phyloP scores from a whole-genome alignment of 2,888 invertebrate species.

The Sisyra terminalis region DNA sequence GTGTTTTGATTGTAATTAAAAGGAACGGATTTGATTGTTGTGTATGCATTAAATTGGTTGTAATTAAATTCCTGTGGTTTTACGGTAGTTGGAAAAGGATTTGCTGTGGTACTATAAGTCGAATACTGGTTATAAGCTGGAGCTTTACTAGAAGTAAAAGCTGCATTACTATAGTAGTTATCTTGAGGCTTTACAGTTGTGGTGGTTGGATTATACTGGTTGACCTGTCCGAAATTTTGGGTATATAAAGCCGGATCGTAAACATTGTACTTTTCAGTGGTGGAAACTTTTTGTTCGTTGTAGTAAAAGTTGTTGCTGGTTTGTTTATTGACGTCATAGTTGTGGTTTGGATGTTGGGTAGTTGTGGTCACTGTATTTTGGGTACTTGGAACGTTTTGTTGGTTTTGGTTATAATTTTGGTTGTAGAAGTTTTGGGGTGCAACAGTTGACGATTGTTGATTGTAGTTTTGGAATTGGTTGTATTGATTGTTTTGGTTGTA shows the following conservation, averaged over 20 bases:
- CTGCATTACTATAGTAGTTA: slow-evolving; percentile 9
- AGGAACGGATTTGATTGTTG: slow-evolving; percentile 18
- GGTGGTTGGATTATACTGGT: slow-evolving; percentile 14
- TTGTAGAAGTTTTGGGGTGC: slow-evolving; percentile 10
- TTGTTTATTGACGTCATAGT: slow-evolving; percentile 8
- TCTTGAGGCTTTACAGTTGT: background rate
- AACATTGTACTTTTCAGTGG: slow-evolving; percentile 10
- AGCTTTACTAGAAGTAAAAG: slow-evolving; percentile 12
- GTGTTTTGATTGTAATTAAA: slow-evolving; percentile 16
- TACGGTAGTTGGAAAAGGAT: slow-evolving; percentile 11
- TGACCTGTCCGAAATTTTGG: slow-evolving; percentile 14
- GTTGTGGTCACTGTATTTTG: slow-evolving; percentile 8
- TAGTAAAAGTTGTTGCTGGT: slow-evolving; percentile 10
- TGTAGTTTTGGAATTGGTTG: slow-evolving; percentile 10
- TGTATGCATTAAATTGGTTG: slow-evolving; percentile 21
- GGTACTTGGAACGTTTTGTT: slow-evolving; percentile 10
- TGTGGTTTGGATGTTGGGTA: slow-evolving; percentile 6
- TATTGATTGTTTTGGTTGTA: slow-evolving; percentile 8
- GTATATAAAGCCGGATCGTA: slow-evolving; percentile 9
- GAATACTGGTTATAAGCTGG: slow-evolving; percentile 18
- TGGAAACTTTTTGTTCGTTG: slow-evolving; percentile 6
- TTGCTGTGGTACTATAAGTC: slow-evolving; percentile 14
- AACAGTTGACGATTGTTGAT: slow-evolving; percentile 14
- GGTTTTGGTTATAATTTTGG: slow-evolving; percentile 14
- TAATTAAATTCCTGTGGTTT: slow-evolving; percentile 13